Conservation (phyloP, 2,797 vertebrate species). For the Spatula versicolor region DNA sequence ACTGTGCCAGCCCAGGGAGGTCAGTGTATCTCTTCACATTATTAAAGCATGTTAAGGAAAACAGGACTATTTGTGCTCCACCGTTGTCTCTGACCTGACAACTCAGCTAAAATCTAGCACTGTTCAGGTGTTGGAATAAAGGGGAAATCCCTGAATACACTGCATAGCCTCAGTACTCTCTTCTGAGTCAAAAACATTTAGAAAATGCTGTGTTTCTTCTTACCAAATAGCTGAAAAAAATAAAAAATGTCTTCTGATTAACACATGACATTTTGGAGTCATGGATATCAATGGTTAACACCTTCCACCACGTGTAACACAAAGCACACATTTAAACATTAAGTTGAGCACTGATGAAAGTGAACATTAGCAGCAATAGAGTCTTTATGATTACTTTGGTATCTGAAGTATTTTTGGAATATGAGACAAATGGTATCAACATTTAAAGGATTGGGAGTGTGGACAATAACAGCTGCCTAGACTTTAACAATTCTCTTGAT, state of each 20-base stretch:
- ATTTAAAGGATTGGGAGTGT: not conserved
- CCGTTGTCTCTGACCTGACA: not conserved
- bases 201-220: not conserved
- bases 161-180: not conserved
- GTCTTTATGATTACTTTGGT: not conserved
- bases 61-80: rapidly evolving
- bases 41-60: not conserved
- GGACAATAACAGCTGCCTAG: not conserved
- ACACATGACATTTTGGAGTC: not conserved
- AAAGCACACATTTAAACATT: not conserved
- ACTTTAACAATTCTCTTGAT: not conserved
- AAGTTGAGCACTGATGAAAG: not conserved
- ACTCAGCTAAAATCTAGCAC: not conserved
- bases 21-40: not conserved
- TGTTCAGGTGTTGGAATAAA: not conserved
- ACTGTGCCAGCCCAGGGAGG: too few relatives aligned
- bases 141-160: not conserved
- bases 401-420: not conserved
- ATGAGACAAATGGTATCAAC: not conserved
- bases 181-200: not conserved
- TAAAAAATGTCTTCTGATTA: not conserved
- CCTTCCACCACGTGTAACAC: rapidly evolving
- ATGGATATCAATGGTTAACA: not conserved
- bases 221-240: not conserved
- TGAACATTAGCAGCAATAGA: not conserved